Evolutionary conservation across 2,888 invertebrate species (phyloP), one percentile per base, ranked within the genome.

Genomic region (Ophion ventricosus): DNA sequence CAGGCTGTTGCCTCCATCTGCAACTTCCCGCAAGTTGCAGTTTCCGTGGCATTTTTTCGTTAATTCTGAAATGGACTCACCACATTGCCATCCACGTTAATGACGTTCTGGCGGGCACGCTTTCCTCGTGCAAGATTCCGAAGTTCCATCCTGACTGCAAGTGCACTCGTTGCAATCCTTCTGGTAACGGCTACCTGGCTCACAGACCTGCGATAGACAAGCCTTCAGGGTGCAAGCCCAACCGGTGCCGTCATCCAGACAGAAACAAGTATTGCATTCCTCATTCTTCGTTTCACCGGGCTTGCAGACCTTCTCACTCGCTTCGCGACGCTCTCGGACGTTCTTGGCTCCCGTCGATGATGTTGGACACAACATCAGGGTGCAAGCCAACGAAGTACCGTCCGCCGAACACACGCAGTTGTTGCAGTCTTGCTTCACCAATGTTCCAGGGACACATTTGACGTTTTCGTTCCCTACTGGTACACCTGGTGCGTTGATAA

Each of bases 351-450:
- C n/a, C 29, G 14, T 26, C 2, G 7, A 2, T 7, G 72, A 23
- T 56, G 7, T 17, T 2, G 7, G 26, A 88, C 95, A 95, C 87
- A 94, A 8, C 0, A 90, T 94, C 57, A 94, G 89, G 0, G 95
- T 95, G 91, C 95, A 95, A 1, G 94, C 94, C 91, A 92, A 94
- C 87, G 93, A 91, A 8, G 91, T 89, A 0, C 95, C 95, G 64
- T 93, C 92, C 64, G 92, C 91, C 88, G 94, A 92, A 86, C 95
- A 95, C 29, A 94, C 93, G 82, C 95, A 95, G 78, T 92, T 93
- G 91, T 95, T 95, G 92, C 95, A 95, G 90, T 94, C 94, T 92
- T 94, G 87, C 7, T 94, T 92, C 90, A 94, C 94, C 89, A 94
- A 93, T 70, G 91, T 90, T 0, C 94, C 93, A 0, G 95, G 94